Evolutionary conservation across 1,140 invertebrate species (phyloP), one percentile per base, ranked within the genome.

Genomic region (Trichoplusia ni): DNA sequence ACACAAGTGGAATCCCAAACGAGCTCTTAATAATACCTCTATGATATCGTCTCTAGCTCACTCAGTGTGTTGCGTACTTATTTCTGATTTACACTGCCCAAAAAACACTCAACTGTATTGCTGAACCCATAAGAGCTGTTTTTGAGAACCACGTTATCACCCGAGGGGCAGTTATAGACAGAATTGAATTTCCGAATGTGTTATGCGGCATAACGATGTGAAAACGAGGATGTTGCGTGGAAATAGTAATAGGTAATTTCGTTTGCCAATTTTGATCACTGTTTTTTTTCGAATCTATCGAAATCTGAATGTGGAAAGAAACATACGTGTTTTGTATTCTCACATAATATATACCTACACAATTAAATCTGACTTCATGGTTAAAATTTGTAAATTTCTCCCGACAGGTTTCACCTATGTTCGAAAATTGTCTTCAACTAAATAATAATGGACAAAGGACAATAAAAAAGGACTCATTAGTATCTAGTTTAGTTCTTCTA

Each of bases 1-100:
- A 84, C 81, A 86, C 77, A 73, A 77, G 75, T 63, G 75, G 79
- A 84, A 86, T 86, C 79, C 79, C 75, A 79, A 84, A 86, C 78
- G 78, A 80, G 69, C 82, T 84, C 79, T 86, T 86, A 85, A 86
- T 86, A 86, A 82, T 73, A 77, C 73, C 60, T 71, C 72, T 78
- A 78, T 83, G 73, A 86, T 86, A 86, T 81, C 73, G 69, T 67
- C 67, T 59, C 64, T 67, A 74, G 79, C 76, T 77, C 67, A 71
- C 69, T 69, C 71, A 78, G 75, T 72, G 67, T 42, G 75, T 72
- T 73, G 66, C 66, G 69, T 73, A 71, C 69, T 73, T 77, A 75
- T 71, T 69, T 72, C 72, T 70, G 73, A 74, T 76, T 75, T 73
- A 37, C 37, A 6, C 37, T 9, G 44, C 25, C n/a, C 0, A 16